Conservation (phyloP, 2,113 vertebrate species). For the Rhagologus leucostigma region DNA sequence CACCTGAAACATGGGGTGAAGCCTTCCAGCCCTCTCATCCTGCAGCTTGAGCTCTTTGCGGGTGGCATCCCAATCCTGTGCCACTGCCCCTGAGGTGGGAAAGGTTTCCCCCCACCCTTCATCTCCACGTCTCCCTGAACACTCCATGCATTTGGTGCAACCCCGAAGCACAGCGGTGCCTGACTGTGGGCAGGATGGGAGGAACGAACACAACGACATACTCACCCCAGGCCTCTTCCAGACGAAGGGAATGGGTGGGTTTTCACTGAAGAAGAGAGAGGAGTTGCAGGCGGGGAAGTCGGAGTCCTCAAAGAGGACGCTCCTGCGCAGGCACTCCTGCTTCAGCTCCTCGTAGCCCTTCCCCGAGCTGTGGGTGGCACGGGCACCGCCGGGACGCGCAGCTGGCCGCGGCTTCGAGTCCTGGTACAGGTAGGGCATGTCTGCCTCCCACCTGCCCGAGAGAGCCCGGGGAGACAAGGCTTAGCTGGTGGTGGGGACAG, state of each 20-base stretch:
- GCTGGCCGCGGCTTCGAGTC: conserved; percentile 12
- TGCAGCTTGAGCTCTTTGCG: neutral
- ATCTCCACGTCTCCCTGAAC: no score
- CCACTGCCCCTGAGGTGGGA: neutral
- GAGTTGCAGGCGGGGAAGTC: conserved; percentile 82
- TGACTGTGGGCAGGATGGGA: neutral
- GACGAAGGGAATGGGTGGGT: conserved; percentile 77
- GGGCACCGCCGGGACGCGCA: neutral
- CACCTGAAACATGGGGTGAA: neutral
- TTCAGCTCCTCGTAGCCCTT: conserved; percentile 80
- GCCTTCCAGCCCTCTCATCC: neutral
- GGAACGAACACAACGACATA: neutral
- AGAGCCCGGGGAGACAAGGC: neutral
- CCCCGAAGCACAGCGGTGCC: rapidly evolving
- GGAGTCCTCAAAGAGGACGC: conserved; percentile 82
- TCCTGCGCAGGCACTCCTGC: conserved; percentile 73
- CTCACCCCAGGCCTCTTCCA: conserved; percentile 91
- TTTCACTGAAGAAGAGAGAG: conserved; percentile 88
- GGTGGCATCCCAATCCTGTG: rapidly evolving
- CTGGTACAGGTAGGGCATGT: conserved; percentile 75
- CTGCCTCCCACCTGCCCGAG: neutral
- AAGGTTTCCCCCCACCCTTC: rapidly evolving
- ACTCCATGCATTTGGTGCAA: rapidly evolving
- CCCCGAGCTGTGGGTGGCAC: conserved; percentile 73
- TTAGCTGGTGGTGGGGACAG: neutral